Conservation (phyloP, 2,113 vertebrate genomes). For the Nycticryphes semicollaris region DNA sequence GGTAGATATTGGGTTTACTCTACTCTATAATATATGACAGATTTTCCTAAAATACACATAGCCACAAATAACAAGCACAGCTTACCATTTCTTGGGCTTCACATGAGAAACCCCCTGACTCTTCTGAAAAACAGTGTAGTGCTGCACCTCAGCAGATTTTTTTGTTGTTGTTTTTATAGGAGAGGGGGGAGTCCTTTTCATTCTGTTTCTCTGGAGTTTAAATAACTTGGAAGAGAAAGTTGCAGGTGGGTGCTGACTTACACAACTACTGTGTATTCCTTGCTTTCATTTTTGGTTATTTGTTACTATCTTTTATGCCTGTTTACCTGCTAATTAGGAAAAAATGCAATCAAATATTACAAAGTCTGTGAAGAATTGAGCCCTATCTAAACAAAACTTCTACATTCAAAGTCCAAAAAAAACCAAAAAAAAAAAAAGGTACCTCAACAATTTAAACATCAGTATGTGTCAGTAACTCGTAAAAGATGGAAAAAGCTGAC, state of each 20-base stretch:
- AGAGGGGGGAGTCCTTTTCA: background rate
- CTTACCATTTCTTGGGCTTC: background rate
- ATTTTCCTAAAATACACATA: background rate
- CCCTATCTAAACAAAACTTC: background rate
- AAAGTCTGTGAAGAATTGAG: background rate
- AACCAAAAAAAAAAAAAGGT: background rate
- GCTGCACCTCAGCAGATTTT: background rate
- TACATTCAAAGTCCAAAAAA: background rate
- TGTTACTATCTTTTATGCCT: background rate
- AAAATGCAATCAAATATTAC: background rate
- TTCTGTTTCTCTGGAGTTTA: background rate
- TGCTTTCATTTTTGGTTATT: background rate
- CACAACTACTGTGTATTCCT: background rate
- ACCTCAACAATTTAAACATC: background rate
- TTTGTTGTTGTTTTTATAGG: background rate
- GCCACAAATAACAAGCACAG: background rate
- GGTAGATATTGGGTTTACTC: background rate
- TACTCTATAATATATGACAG: background rate
- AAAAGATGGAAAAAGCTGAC: background rate
- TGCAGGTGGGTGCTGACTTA: background rate
- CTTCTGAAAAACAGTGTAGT: background rate
- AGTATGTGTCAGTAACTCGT: slow-evolving; percentile 4
- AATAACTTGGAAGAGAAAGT: background rate
- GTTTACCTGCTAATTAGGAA: background rate
- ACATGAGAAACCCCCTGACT: fast-evolving